Evolutionary conservation across 2,888 invertebrate species (phyloP), one percentile per base, ranked within the genome.

Genomic region (Drosophila yooni): DNA sequence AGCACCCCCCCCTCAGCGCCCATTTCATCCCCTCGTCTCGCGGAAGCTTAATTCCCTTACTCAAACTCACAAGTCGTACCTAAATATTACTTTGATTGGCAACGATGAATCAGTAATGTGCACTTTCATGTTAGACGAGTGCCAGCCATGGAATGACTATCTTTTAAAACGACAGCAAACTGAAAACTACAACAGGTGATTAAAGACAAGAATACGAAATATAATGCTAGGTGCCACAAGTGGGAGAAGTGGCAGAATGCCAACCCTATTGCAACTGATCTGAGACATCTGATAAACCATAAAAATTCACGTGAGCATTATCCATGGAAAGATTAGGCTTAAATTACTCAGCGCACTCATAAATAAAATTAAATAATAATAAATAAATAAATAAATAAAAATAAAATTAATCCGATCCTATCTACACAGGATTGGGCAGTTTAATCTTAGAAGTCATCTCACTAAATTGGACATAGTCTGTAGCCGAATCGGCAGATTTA

Each of bases 91-190:
- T 46, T 46, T 76, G 90, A 91, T 91, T 91, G 84, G 92, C 90
- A 91, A 91, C 83, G 88, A 89, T 89, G 90, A 91, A 91, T 91
- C 91, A 92, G 91, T 91, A 91, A 92, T 77, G 82, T 85, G 79
- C 80, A 82, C 81, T 83, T 84, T 85, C 71, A 88, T 88, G 89
- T 78, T 72, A 74, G 29, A 53, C 60, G 66, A 76, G 59, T 59
- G 60, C 64, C 74, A 74, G 64, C 71, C 56, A 65, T 38, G 38
- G 13, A 38, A 13, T 53, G 69, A n/a, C 18, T 29, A 31, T 61
- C 25, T 67, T 62, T 50, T 66, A 63, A 75, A 60, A 58, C 34
- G 34, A 50, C 64, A 60, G 50, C 21, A 53, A 50, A 54, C 67
- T 66, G 46, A 38, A 38, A 67, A 38, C 48, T 31, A 46, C 29